Conservation (phyloP, 2,113 vertebrate species). For the Eudorcas thomsonii region DNA sequence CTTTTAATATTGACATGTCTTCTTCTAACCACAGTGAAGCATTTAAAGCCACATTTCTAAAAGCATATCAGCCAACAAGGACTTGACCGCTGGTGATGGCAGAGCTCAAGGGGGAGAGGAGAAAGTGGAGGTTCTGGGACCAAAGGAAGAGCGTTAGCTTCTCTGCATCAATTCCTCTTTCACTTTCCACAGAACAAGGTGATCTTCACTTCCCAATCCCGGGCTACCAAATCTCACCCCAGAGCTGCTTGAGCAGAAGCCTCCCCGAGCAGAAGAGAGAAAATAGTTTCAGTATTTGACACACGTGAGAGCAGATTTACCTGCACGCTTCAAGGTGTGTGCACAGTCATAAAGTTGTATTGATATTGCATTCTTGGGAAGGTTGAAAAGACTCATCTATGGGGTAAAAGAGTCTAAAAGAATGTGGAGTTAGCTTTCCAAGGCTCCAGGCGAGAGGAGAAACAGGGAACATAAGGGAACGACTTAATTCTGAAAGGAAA, state of each 20-base stretch:
- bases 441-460: not conserved
- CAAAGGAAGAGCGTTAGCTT: not conserved
- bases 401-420: not conserved
- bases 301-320: not conserved
- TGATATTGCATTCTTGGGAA: too few species aligned
- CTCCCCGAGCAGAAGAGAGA: not conserved
- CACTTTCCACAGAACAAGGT: constrained; percentile 68
- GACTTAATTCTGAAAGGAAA: not conserved
- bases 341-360: not conserved
- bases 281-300: not conserved
- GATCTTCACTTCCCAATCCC: constrained; percentile 64
- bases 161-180: constrained; percentile 67
- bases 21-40: not conserved
- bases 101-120: not conserved
- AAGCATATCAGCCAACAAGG: not conserved
- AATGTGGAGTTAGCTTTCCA: not conserved
- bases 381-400: not conserved
- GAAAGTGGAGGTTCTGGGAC: not conserved
- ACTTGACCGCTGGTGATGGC: not conserved
- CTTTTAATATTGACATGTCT: not conserved
- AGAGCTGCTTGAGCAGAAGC: not conserved
- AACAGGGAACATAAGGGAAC: not conserved
- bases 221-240: constrained; percentile 8
- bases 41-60: not conserved
- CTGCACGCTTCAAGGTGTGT: not conserved